Conservation (phyloP, 2,797 vertebrate genomes). For the Enoplosus armatus region DNA sequence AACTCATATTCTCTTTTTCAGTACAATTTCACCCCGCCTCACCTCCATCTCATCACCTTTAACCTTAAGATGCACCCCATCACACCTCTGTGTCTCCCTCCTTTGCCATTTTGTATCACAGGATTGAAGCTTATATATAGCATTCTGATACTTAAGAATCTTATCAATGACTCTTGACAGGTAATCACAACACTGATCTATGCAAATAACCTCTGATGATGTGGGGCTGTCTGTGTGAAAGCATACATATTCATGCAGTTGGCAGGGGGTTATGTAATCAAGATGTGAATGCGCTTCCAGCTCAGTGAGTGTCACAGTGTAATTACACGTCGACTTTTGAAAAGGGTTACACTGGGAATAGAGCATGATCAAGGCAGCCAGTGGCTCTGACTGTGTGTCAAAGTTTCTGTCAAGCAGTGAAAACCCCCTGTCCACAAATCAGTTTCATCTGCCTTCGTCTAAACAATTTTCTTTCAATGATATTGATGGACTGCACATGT, state of each 20-base stretch:
- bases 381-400: neutral
- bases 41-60: conserved; percentile 12
- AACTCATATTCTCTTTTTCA: conserved; percentile 13
- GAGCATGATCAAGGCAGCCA: neutral
- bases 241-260: conserved; percentile 60
- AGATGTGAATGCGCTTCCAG: conserved; percentile 50
- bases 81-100: neutral
- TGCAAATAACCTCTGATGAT: conserved; percentile 54
- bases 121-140: neutral
- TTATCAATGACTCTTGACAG: conserved; percentile 38
- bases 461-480: neutral
- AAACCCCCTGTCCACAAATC: conserved; percentile 17
- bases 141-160: conserved; percentile 25
- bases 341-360: conserved; percentile 23
- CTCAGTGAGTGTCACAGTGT: conserved; percentile 44
- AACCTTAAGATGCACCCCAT: neutral
- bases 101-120: neutral
- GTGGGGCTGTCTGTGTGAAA: conserved; percentile 17
- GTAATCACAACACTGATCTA: conserved; percentile 49
- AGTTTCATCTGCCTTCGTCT: neutral
- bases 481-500: neutral
- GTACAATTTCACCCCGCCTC: neutral
- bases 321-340: conserved; percentile 46
- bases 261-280: conserved; percentile 59
- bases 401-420: conserved; percentile 20